Evolutionary conservation across 53 echinoderm and acorn worm genomes (phyloP), one percentile per base, ranked within the genome.

Genomic region (Glandiceps talaboti): DNA sequence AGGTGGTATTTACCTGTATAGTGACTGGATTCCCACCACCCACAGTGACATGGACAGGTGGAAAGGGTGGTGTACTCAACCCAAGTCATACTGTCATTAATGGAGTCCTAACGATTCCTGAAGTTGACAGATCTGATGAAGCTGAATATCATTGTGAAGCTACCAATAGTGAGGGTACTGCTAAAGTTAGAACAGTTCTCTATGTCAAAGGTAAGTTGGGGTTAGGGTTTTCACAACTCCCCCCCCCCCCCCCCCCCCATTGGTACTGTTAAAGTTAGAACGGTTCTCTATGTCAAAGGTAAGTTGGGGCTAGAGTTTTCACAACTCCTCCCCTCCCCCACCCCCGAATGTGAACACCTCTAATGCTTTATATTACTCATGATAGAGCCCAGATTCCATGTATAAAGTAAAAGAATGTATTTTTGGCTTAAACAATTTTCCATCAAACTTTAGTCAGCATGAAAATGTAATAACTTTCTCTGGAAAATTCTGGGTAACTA

Each of bases 121-220:
- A 81, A 31, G 92, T 79, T 25, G 77, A 85, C 29, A 73, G 86
- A 30, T 64, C 83, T 0, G 92, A 94, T 74, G 94, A 94, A 74
- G 94, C 90, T 0, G 94, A 94, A 79, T 94, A 94, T 31, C 88
- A 84, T 86, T 94, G 94, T 33, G 92, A 94, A 77, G 94, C 86
- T 0, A 79, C 84, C 75, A 94, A 94, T 78, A 75, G 82, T 0
- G 94, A 85, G 10, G 94, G 94, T 1, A 86, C 84, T 30, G 76
- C 82, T 0, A 80, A 85, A 26, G 81, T 88, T 27, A 84, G 94
- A 14, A 88, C 90, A 0, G 92, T 94, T 26, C 81, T 94, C 30
- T 94, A 94, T 77, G 94, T 94, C 79, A 33, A 74, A 73, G 92
- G 94, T 94, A 82, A 86, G 88, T 86, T n/a, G n/a, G n/a, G n/a